These are phyloP conservation scores for Drosophila fulvimacula DNA, from an alignment of 2,888 invertebrate species.

Conservation along the genomic window DNA sequence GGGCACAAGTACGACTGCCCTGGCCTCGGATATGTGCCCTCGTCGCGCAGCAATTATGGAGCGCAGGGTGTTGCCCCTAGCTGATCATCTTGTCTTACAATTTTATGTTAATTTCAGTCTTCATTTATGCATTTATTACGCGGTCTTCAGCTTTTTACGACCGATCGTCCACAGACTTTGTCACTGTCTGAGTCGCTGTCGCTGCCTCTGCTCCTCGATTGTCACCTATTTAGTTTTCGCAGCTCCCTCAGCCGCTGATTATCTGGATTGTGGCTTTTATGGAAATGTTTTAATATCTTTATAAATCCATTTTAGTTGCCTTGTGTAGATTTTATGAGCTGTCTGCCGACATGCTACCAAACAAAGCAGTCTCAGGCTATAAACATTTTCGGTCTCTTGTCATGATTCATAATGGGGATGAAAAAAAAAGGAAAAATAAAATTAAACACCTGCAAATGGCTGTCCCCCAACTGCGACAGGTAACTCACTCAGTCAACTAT, in stretches of 20 bases:
- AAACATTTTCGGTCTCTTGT: constrained; percentile 16
- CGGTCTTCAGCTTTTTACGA: constrained; percentile 70
- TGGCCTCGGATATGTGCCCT: constrained; percentile 9
- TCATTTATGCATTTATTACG: constrained; percentile 65
- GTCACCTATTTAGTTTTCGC: constrained; percentile 70
- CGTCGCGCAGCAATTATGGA: constrained; percentile 52
- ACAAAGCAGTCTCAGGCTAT: constrained; percentile 34
- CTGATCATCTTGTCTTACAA: constrained; percentile 59
- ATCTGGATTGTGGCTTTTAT: constrained; percentile 41
- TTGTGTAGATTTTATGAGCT: constrained; percentile 56
- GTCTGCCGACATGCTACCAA: constrained; percentile 39
- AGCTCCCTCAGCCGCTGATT: constrained; percentile 44
- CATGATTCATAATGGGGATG: constrained; percentile 38
- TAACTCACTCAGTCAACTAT: background rate
- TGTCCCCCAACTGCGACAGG: background rate
- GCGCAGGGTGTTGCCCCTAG: constrained; percentile 56
- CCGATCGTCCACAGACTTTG: constrained; percentile 27
- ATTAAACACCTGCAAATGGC: constrained; percentile 40
- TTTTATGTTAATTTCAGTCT: constrained; percentile 74
- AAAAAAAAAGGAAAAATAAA: background rate
- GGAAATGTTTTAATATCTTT: constrained; percentile 59
- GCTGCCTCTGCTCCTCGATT: constrained; percentile 50
- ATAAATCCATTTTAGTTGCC: constrained; percentile 67
- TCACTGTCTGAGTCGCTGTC: background rate
- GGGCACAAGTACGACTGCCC: constrained; percentile 67